These are phyloP conservation scores for Brachionus calyciflorus DNA, from an alignment of 1,140 invertebrate species.

Conservation along the genomic window DNA sequence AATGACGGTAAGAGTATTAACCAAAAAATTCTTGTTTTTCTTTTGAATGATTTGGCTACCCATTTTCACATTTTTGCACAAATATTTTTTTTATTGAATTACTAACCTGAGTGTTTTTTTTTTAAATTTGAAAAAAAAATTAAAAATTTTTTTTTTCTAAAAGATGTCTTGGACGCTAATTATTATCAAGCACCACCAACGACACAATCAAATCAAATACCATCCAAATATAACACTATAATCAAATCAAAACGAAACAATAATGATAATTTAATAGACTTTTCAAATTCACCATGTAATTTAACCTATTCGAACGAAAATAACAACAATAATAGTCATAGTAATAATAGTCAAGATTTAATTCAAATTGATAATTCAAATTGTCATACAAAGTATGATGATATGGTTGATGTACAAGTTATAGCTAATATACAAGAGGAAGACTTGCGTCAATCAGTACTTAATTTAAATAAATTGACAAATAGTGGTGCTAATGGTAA, in stretches of 20 bases:
- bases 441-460: slow-evolving; percentile 18
- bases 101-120: no score
- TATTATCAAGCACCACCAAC: slow-evolving; percentile 8
- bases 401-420: slow-evolving; percentile 29
- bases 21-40: no score
- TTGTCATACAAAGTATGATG: slow-evolving; percentile 1
- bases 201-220: no score
- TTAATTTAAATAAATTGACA: slow-evolving; percentile 33
- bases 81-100: no score
- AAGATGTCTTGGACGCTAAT: slow-evolving; percentile 28
- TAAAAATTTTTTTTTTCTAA: neutral
- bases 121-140: no score
- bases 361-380: no score
- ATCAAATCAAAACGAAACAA: neutral
- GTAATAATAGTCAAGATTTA: neutral
- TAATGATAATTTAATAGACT: neutral
- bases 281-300: slow-evolving; percentile 2
- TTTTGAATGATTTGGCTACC: no score
- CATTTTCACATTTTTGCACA: no score
- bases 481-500: neutral
- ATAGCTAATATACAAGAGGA: slow-evolving; percentile 46
- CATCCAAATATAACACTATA: neutral
- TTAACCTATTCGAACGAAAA: slow-evolving; percentile 25
- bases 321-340: neutral
- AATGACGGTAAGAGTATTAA: slow-evolving; percentile 20